These are phyloP conservation scores for Cydia strobilella DNA, from an alignment of 1,140 invertebrate genomes.

Conservation along the genomic window DNA sequence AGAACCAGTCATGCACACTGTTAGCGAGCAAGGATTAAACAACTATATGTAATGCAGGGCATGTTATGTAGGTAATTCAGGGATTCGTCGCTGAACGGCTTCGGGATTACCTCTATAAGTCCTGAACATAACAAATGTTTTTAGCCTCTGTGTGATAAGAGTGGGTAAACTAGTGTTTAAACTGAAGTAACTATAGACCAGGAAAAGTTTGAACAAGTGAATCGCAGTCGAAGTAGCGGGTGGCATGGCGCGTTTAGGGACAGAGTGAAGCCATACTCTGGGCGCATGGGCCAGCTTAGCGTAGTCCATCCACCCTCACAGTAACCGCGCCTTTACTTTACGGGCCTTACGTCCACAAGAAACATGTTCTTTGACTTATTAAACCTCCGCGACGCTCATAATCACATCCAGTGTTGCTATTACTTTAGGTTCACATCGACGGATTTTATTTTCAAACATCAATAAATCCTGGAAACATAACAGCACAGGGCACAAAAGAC, in stretches of 20 bases:
- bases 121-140: slow-evolving; percentile 72
- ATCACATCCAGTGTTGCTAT: slow-evolving; percentile 29
- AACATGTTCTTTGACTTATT: slow-evolving; percentile 55
- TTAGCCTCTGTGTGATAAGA: slow-evolving; percentile 44
- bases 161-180: slow-evolving; percentile 53
- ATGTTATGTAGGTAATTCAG: slow-evolving; percentile 75
- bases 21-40: slow-evolving; percentile 71
- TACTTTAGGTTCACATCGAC: slow-evolving; percentile 39
- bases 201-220: slow-evolving; percentile 43
- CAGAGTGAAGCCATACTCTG: slow-evolving; percentile 60
- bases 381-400: slow-evolving; percentile 46
- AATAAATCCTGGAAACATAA: slow-evolving; percentile 62
- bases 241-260: slow-evolving; percentile 51
- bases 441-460: slow-evolving; percentile 49
- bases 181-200: slow-evolving; percentile 48
- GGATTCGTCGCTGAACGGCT: slow-evolving; percentile 73
- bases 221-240: slow-evolving; percentile 43
- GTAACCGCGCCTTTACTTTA: slow-evolving; percentile 52
- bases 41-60: slow-evolving; percentile 61
- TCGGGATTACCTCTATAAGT: slow-evolving; percentile 75
- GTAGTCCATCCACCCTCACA: slow-evolving; percentile 44
- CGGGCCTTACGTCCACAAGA: slow-evolving; percentile 45
- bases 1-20: slow-evolving; percentile 54
- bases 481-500: slow-evolving; percentile 53
- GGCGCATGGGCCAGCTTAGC: slow-evolving; percentile 52